phyloP scores from a whole-genome alignment of 2,113 vertebrate genomes.

The Tylochromis polylepis region DNA sequence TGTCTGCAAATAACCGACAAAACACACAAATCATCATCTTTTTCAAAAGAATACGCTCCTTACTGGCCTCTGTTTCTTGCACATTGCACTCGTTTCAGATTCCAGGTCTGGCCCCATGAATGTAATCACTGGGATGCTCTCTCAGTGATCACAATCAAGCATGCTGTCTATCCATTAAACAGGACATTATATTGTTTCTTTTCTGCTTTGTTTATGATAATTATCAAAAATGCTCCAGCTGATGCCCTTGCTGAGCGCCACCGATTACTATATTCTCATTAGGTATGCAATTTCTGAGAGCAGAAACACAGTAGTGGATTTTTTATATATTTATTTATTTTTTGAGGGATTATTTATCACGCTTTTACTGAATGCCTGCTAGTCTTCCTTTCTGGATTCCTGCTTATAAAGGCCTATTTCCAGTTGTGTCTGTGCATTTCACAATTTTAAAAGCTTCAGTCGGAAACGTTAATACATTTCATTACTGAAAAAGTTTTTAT shows the following conservation, averaged over 20 bases:
- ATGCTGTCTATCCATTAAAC: background rate
- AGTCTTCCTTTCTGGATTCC: background rate
- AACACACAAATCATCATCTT: background rate
- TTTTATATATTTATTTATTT: background rate
- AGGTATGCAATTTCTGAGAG: background rate
- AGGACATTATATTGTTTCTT: background rate
- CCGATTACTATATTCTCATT: background rate
- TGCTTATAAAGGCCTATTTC: background rate
- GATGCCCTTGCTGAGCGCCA: background rate
- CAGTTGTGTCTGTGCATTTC: background rate
- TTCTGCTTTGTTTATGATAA: background rate
- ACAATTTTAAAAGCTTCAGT: constrained; percentile 6
- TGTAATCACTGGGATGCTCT: background rate
- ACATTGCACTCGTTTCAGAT: background rate
- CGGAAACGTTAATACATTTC: constrained; percentile 7
- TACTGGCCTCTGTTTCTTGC: background rate
- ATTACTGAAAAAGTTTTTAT: constrained; percentile 34
- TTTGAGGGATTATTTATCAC: background rate
- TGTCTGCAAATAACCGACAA: background rate
- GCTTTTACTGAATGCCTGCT: background rate
- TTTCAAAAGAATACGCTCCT: background rate
- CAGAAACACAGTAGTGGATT: background rate
- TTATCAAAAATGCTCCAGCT: background rate
- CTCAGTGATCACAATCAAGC: background rate
- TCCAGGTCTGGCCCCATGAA: background rate